Evolutionary conservation across 2,888 invertebrate species (phyloP), one percentile per base, ranked within the genome.

Genomic region (Drosophila picticornis): DNA sequence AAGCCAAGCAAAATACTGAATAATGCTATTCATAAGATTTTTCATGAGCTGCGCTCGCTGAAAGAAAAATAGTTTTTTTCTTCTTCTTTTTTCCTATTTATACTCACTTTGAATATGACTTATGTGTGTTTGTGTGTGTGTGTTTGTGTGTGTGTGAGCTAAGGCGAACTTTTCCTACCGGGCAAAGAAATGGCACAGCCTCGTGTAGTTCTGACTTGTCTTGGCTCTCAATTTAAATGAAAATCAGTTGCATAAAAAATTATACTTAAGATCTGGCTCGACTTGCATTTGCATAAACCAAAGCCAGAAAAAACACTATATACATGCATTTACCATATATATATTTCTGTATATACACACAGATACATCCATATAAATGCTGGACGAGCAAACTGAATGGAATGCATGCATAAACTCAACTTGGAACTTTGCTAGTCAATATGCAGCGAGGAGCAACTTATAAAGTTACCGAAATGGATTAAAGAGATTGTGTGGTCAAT

Each of bases 21-120:
- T 90, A 87, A 87, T 87, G 88, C 86, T 90, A 87, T 87, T 87
- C 90, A 87, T 87, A 90, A 88, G 85, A 87, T 85, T 79, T 87
- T 82, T 58, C 69, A 81, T 61, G 70, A 74, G 81, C 66, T 74
- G 64, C 73, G 73, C 57, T 65, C 55, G 69, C 38, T 78, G 75
- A 81, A 83, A 80, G 68, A 88, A 81, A 81, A 78, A 80, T 80
- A 86, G 81, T 88, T 73, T 65, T 61, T 57, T 67, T 22, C 59
- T 50, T 31, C 36, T 34, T 57, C n/a, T 19, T 51, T 29, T 50
- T 61, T 55, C 55, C 32, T 50, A 56, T 62, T 59, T 63, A 46
- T 50, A 76, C 58, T 64, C 56, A 73, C 77, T 77, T 61, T 63
- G 62, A 66, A 67, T 74, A 43, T 60, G 58, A 48, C 38, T 51